Conservation (phyloP, 2,888 invertebrate genomes). For the Archips xylosteana region DNA sequence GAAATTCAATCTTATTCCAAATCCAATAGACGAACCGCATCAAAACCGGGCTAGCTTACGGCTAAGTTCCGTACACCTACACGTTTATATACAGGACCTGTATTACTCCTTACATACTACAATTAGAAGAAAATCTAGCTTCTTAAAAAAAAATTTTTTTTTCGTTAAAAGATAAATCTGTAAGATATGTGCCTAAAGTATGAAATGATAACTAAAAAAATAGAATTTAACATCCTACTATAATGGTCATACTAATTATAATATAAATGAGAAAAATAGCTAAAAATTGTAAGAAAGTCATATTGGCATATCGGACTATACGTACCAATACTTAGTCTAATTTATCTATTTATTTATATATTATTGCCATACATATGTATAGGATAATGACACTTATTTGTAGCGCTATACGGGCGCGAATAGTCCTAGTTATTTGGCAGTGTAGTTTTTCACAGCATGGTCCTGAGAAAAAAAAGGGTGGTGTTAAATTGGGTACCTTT, state of each 20-base stretch:
- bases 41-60: conserved; percentile 10
- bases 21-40: conserved; percentile 20
- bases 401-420: conserved; percentile 45
- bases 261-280: neutral
- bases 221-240: neutral
- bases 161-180: neutral
- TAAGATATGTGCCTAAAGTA: neutral
- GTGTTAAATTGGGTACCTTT: neutral
- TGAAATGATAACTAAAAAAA: neutral
- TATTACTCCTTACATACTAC: conserved; percentile 37
- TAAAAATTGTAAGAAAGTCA: neutral
- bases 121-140: conserved; percentile 16
- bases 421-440: conserved; percentile 54
- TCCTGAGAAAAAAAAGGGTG: conserved; percentile 46
- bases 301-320: conserved; percentile 3
- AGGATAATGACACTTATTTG: conserved; percentile 38
- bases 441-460: conserved; percentile 45
- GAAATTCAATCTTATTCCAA: conserved; percentile 1
- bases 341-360: conserved; percentile 34
- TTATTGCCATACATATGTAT: conserved; percentile 41
- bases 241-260: neutral
- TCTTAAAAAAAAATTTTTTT: neutral
- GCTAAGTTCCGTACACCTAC: conserved; percentile 3
- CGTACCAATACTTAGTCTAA: neutral
- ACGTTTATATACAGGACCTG: conserved; percentile 36